phyloP scores from a whole-genome alignment of 1,140 invertebrate genomes.

The honey bee (Apis mellifera) region DNA sequence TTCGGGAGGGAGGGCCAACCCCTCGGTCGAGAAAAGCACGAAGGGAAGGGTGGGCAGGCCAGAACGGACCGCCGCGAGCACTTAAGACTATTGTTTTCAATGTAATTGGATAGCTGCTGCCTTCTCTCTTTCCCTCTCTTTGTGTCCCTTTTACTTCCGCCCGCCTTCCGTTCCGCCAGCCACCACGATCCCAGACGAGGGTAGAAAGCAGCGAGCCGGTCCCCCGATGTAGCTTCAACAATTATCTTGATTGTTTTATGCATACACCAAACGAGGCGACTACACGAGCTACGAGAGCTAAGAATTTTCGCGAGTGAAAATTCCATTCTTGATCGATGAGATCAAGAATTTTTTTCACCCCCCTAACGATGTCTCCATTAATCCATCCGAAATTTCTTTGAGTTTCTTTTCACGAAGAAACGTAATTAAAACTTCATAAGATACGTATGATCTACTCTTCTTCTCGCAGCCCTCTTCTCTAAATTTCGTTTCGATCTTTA shows the following conservation, averaged over 20 bases:
- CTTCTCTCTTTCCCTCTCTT: constrained; percentile 54
- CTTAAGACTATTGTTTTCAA: constrained; percentile 81
- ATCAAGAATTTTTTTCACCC: neutral
- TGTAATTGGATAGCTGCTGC: constrained; percentile 83
- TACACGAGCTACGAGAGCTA: neutral
- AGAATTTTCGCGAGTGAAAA: constrained; percentile 8
- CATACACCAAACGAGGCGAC: constrained; percentile 71
- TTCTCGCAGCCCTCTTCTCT: too few species aligned
- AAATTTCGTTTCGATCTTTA: too few species aligned
- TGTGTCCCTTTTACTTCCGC: constrained; percentile 52
- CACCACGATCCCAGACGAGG: constrained; percentile 59
- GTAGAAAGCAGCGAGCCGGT: constrained; percentile 65
- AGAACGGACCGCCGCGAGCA: constrained; percentile 76
- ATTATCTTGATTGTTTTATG: constrained; percentile 83
- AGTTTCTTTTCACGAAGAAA: too few species aligned
- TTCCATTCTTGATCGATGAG: neutral
- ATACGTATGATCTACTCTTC: too few species aligned
- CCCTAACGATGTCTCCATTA: neutral
- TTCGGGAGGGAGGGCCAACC: constrained; percentile 9
- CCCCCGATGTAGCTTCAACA: constrained; percentile 77
- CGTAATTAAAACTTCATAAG: too few species aligned
- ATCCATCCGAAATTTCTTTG: neutral
- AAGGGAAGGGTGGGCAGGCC: constrained; percentile 19
- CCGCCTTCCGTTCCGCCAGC: constrained; percentile 53
- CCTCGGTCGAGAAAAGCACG: constrained; percentile 5